Evolutionary conservation across 2,797 vertebrate species (phyloP), one percentile per base, ranked within the genome.

Genomic region (Pipistrellus kuhlii): DNA sequence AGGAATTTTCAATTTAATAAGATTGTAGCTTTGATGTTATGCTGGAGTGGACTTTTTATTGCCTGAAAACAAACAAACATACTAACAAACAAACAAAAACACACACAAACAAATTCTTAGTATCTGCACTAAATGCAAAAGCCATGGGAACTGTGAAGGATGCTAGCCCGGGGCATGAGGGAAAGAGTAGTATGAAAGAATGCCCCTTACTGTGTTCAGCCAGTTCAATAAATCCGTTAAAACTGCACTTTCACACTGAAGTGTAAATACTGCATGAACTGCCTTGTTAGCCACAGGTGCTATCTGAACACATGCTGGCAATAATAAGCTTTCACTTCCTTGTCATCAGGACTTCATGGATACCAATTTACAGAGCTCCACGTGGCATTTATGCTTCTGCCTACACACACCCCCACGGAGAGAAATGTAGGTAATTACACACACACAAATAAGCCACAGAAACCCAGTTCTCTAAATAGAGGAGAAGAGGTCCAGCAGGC

Each of bases 241-340:
- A 90, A 71, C 25, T 69, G 35, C 62, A 64, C 91, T 72, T 95
- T 84, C 88, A 92, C 66, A 80, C 0, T 62, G 57, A 95, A 82
- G 59, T 57, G 10, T 84, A 81, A 94, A 85, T 62, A 71, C 17
- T 81, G 76, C 76, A n/a, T 25, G 75, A 83, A 77, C 4, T 18
- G 75, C 51, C 80, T 91, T 38, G 4, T 91, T 44, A 82, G 75
- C 30, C 18, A 66, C n/a, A 38, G 41, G 14, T 80, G 46, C 80
- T 81, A 91, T 27, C 72, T 73, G 71, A 64, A 83, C 48, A 81
- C 80, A 81, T 2, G 68, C 78, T 15, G 35, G 71, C 66, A 92
- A 66, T 76, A 82, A 35, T 14, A 59, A 35, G 32, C 57, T 84
- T 95, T 64, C 59, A 55, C 55, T 84, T 88, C 66, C 35, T 72